Percentiles rank a stretch among this genome's conserved stretches.
Conservation (phyloP, 2,113 vertebrate genomes). For the Pygoscelis antarcticus region DNA sequence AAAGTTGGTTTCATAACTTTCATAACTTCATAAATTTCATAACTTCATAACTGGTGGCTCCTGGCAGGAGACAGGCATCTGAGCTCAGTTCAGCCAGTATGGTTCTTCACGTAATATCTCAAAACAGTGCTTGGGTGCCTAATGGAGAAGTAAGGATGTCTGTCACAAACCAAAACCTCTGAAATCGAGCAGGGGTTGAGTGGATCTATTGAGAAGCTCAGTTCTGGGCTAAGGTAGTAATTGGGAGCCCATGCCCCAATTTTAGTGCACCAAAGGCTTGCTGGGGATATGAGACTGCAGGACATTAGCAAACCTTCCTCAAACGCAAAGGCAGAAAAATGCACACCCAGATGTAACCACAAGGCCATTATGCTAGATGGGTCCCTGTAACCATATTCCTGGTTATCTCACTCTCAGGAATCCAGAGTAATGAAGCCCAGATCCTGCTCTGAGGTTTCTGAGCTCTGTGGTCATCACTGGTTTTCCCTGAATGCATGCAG, state of each 20-base stretch:
- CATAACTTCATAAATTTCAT: too few relatives aligned
- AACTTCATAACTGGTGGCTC: not conserved
- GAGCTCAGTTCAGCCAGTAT: not conserved
- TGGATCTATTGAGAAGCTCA: not conserved
- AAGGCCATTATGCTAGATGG: accelerated
- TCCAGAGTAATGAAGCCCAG: not conserved
- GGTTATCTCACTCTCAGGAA: not conserved
- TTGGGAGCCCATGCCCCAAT: accelerated
- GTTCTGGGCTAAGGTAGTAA: not conserved
- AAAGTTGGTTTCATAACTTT: not conserved
- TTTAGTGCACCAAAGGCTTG: not conserved
- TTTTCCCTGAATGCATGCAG: not conserved
- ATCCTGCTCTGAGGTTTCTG: not conserved
- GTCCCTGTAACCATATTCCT: not conserved
- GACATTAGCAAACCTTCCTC: not conserved
- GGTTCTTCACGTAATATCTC: not conserved
- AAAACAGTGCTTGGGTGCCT: not conserved
- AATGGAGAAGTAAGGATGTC: not conserved
- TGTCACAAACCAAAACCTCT: not conserved
- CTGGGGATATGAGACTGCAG: not conserved
- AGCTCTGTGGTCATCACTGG: not conserved
- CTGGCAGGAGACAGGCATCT: not conserved
- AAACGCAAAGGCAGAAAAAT: not conserved
- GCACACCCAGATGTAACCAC: not conserved
- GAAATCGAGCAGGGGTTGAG: accelerated